Base-by-base conservation (phyloP, 2,888 invertebrate species). In the Melanostoma mellinum region DNA sequence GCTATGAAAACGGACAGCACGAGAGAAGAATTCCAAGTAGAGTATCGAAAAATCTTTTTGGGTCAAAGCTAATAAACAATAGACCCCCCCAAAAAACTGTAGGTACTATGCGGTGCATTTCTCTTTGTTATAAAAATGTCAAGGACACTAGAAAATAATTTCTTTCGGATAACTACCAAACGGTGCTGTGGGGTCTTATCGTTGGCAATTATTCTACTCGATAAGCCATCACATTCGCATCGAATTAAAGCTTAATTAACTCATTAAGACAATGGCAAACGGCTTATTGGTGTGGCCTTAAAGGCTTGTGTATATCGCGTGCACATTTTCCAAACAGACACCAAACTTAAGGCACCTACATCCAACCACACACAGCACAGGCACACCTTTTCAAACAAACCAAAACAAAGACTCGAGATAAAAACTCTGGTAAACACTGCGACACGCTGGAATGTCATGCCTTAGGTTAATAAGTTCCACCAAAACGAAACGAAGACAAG, bases 191-290 rank as follows among this genome's bases (percentile, higher is more conserved):
- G 58, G 42, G 56, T 36, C 50, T 77, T 63, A 73, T 82, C 81
- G 40, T 40, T 9, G 40, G 68, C 44, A 82, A 82, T 82, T 82
- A 77, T 77, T 77, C 72, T 52, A 77, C 73, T 77, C 73, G 81
- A 82, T 82, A 82, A 82, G 77, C 63, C 72, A 69, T 56, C 38
- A 50, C 50, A 63, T 63, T 72, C 77, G 42, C 77, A 72, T 73
- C 68, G 67, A 68, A 58, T 82, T 63, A 63, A 77, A 82, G 77
- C 63, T 73, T 73, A 82, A 77, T 77, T 61, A 77, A 77, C 77
- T 82, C 81, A 82, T 82, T 77, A 61, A 72, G 72, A 63, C 77
- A 73, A 73, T 52, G 52, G 48, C 52, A 68, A 82, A 68, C 60
- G 68, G 77, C 68, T 77, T 82, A 32, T n/a, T 52, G 55, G 55